Conservation (phyloP, 2,113 vertebrate species). For the Hassar affinis region DNA sequence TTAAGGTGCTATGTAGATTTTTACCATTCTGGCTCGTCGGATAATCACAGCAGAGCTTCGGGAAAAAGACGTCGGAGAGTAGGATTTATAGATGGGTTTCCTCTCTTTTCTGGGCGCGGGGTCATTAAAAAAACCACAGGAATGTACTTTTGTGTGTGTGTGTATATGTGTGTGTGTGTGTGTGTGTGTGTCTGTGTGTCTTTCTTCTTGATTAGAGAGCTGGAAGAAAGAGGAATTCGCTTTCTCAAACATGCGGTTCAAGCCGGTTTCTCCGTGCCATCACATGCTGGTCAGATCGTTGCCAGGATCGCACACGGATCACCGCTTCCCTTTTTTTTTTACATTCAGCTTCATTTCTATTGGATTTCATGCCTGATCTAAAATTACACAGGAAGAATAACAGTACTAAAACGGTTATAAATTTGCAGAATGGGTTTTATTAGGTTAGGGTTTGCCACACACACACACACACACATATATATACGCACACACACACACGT, state of each 20-base stretch:
- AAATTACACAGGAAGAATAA: conserved; percentile 30
- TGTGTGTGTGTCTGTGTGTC: neutral
- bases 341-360: neutral
- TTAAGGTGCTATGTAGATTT: conserved; percentile 70
- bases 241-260: conserved; percentile 48
- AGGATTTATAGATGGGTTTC: neutral
- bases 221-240: conserved; percentile 10
- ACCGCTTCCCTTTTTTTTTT: neutral
- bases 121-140: neutral
- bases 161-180: neutral
- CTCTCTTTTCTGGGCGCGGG: neutral
- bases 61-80: neutral
- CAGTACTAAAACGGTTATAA: conserved; percentile 26
- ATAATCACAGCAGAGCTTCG: conserved; percentile 11
- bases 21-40: conserved; percentile 49
- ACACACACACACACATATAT: neutral
- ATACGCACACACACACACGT: neutral
- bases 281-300: conserved; percentile 52
- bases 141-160: conserved; percentile 16
- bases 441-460: neutral
- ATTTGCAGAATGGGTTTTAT: conserved; percentile 1
- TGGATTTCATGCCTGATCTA: conserved; percentile 17
- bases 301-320: conserved; percentile 34
- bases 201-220: conserved; percentile 8
- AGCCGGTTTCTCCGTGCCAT: conserved; percentile 64